phyloP scores from a whole-genome alignment of 2,113 vertebrate genomes.

The Ciconia stormi region DNA sequence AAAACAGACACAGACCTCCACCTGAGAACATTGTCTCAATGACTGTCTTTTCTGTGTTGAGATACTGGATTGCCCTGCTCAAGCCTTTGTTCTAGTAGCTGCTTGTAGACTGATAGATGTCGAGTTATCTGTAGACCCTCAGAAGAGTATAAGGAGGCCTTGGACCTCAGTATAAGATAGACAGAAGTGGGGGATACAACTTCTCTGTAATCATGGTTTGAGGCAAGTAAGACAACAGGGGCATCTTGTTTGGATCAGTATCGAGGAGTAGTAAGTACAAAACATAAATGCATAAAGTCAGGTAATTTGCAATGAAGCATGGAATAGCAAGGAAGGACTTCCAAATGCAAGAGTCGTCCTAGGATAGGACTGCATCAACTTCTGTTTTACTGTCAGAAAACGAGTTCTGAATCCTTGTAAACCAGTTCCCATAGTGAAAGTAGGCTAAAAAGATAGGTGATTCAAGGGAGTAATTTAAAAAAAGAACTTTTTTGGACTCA shows the following conservation, averaged over 20 bases:
- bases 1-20: not conserved
- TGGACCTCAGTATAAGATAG: not conserved
- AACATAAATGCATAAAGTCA: not conserved
- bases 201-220: not conserved
- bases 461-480: not conserved
- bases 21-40: not conserved
- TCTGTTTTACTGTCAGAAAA: not conserved
- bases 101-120: not conserved
- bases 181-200: not conserved
- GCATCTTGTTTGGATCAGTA: not conserved
- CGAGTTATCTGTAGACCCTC: not conserved
- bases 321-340: not conserved
- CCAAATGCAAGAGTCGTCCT: not conserved
- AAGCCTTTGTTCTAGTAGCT: not conserved
- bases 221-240: not conserved
- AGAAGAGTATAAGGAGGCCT: not conserved
- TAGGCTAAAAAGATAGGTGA: not conserved
- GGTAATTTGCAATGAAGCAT: not conserved
- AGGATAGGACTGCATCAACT: not conserved
- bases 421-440: not conserved
- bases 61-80: not conserved
- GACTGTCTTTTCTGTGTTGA: not conserved
- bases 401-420: not conserved
- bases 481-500: not conserved
- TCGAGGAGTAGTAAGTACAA: not conserved